Evolutionary conservation across 2,888 invertebrate genomes (phyloP), one percentile per base, ranked within the genome.

Genomic region (Zygaena filipendulae): DNA sequence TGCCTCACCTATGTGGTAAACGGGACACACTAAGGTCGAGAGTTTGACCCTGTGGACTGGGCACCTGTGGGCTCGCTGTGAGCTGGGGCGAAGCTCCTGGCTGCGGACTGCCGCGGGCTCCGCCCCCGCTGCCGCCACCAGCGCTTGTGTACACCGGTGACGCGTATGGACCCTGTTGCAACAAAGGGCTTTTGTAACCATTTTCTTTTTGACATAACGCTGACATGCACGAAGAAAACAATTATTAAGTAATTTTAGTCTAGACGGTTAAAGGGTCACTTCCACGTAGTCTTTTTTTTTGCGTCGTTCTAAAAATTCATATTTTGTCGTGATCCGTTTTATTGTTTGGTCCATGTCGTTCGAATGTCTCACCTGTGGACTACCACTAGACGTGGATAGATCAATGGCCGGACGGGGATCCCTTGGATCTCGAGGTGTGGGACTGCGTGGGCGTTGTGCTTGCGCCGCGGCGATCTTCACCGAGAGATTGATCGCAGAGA

Each of bases 21-120:
- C 91, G 84, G 71, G 90, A 91, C 50, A 93, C 92, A 72, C 92
- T 92, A 66, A 92, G 86, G 82, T 93, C 92, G 67, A 92, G 83
- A 51, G 92, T 92, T 70, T 93, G 92, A 51, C 92, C 92, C 81
- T 92, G 92, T 39, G 92, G 92, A 81, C 92, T 92, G 57, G 92
- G 92, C 74, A 92, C 92, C 82, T 92, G 91, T 42, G 92, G 92
- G 79, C 92, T 92, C 57, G 91, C 88, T 44, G 91, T 87, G 48
- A 88, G 84, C 56, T 81, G 81, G 41, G 92, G 92, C 71, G 91
- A 92, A 42, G 91, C 88, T 45, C 91, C 91, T 35, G 91, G 91
- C 68, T 90, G 91, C 43, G 92, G 92, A 68, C 91, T 91, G 49
- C 90, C 89, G 40, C 87, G 85, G 33, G 87, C 86, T 41, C 87